Evolutionary conservation across 1,140 invertebrate species (phyloP), one percentile per base, ranked within the genome.

Genomic region (Ephestia elutella): DNA sequence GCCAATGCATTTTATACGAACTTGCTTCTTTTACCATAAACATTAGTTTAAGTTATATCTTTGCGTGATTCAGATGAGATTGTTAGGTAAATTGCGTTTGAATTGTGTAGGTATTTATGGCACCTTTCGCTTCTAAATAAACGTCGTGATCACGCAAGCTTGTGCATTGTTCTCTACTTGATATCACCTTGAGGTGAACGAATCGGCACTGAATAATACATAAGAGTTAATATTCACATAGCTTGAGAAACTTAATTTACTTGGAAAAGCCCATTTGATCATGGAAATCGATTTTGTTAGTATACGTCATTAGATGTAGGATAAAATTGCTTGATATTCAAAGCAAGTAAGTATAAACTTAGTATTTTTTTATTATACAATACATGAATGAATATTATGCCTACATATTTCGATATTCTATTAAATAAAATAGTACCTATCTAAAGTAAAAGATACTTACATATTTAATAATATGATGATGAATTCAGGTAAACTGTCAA

Each of bases 91-190:
- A 65, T 59, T 59, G 63, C 63, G 57, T 54, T 38, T 55, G 51
- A 38, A 44, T 59, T 62, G 61, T 65, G 63, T 53, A 30, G 4
- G 30, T 32, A 49, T 20, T 38, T 28, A 56, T 56, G 56, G 49
- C 44, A 25, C 44, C 49, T 44, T 49, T 44, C 38, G 38, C 38
- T 9, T 10, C 15, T n/a, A 44, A 44, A 15, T 32, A 60, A 66
- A 66, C 58, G 60, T 50, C 57, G 19, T 55, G 58, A 66, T 59
- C 65, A 70, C 70, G 70, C 67, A 60, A 68, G 44, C 59, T 51
- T 28, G 48, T 38, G 55, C 19, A 54, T 58, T 44, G 38, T 44
- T 44, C 38, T 44, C 15, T 5, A 15, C 38, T 44, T 13, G 61
- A 60, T 66, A 63, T 44, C 30, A 54, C 57, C 56, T 57, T 65